Base-by-base conservation (phyloP, 2,797 vertebrate species). In the Enteromius afrohamiltoni region DNA sequence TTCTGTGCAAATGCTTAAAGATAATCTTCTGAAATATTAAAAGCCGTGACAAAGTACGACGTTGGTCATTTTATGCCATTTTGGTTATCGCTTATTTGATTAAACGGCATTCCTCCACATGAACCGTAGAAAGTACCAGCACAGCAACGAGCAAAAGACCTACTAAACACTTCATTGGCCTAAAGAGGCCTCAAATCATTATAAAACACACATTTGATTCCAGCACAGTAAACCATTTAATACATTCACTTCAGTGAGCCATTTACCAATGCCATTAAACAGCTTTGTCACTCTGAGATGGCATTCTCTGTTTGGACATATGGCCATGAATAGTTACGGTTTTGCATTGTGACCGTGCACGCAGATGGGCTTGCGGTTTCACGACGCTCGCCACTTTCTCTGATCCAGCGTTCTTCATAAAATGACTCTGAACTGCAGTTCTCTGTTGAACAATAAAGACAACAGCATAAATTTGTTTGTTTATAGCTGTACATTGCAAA, bases 301-400 rank as follows among this genome's bases (percentile, higher is more conserved):
- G 76, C 82, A 37, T 77, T 88, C 84, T 65, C 80, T 85, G 85
- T 88, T 83, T 80, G 87, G 89, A 89, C 93, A 93, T 92, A 92
- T 89, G 93, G 92, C 91, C 91, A 78, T 92, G 92, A 93, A 93
- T 89, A 82, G 89, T 93, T 88, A 89, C 86, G 83, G 86, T 90
- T 89, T 90, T 85, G 84, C 90, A 88, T 90, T 86, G 58, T 80
- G 21, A 87, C 88, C 86, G 85, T 76, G 55, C 62, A 84, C 89
- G 83, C 93, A 94, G 93, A 93, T 93, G 93, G 91, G 90, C 88
- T 75, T 79, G 62, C 26, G 17, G 53, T 90, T 92, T 91, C 89
- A 90, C 84, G 86, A 89, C 55, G 84, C 87, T 86, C 74, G 68
- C 90, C 87, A 90, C 90, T 90, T 88, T 87, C 49, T 88, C 89